These are phyloP conservation scores for Amaurobius ferox DNA, from an alignment of 2,888 invertebrate species.

Conservation along the genomic window DNA sequence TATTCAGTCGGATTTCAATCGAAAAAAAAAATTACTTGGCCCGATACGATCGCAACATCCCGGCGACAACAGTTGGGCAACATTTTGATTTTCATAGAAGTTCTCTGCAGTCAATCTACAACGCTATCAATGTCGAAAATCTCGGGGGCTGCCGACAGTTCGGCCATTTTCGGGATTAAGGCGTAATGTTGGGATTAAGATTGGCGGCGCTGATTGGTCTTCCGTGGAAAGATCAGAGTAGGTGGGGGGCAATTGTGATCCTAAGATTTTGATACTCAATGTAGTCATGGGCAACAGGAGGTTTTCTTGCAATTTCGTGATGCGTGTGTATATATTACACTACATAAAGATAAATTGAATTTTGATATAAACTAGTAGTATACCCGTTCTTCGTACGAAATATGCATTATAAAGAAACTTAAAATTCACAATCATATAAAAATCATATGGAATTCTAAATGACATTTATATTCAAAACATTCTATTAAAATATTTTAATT, in stretches of 20 bases:
- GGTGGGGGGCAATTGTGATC: neutral
- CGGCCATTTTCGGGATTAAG: conserved; percentile 1
- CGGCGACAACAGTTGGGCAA: neutral
- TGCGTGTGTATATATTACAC: too few species aligned
- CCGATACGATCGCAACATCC: neutral
- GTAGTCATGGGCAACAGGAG: neutral
- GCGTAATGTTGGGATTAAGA: conserved; percentile 1
- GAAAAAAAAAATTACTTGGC: neutral
- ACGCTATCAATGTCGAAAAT: neutral
- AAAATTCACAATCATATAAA: too few species aligned
- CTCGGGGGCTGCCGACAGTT: neutral
- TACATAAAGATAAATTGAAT: too few species aligned
- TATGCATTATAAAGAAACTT: too few species aligned
- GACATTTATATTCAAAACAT: too few species aligned
- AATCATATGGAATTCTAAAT: too few species aligned
- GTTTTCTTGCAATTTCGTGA: too few species aligned
- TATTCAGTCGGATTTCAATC: neutral
- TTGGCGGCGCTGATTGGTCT: neutral
- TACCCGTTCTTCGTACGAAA: too few species aligned
- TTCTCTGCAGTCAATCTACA: too few species aligned
- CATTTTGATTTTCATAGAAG: neutral
- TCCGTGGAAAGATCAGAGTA: neutral
- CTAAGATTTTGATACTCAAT: neutral
- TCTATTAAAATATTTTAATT: too few species aligned
- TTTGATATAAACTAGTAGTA: too few species aligned